These are phyloP conservation scores for Tinamus major DNA, from an alignment of 2,797 vertebrate genomes.

Conservation along the genomic window DNA sequence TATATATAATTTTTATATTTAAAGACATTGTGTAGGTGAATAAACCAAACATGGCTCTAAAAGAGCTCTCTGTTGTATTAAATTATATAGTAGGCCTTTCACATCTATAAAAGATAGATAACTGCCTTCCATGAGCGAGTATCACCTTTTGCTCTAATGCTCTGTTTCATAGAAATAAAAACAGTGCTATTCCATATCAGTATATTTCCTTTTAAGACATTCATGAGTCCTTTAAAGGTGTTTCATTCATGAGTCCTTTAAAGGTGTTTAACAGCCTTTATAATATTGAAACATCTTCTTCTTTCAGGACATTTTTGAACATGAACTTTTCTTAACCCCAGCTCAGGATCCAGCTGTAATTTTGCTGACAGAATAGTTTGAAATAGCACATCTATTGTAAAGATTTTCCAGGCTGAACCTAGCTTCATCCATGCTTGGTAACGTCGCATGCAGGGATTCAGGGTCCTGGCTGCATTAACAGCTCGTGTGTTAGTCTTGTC, in stretches of 20 bases:
- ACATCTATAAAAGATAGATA: background rate
- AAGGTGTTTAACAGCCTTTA: conserved; percentile 24
- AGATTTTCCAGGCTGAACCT: background rate
- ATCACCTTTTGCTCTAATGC: background rate
- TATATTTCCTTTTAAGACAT: background rate
- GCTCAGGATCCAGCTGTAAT: background rate
- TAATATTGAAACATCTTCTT: background rate
- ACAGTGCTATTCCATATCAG: background rate
- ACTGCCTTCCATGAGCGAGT: background rate
- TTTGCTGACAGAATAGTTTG: background rate
- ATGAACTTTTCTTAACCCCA: background rate
- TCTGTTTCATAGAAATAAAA: conserved; percentile 6
- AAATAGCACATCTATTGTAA: background rate
- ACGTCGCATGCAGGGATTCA: background rate
- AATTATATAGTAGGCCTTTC: background rate
- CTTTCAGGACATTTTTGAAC: background rate
- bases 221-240: conserved; percentile 18
- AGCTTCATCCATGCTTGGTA: background rate
- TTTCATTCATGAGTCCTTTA: background rate
- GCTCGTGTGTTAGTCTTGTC: background rate
- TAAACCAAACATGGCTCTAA: conserved; percentile 35
- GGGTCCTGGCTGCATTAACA: background rate
- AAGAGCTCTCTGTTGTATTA: background rate
- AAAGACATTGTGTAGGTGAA: conserved; percentile 18
- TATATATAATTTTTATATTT: conserved; percentile 36